Percentiles rank a stretch among this genome's conserved stretches.
Evolutionary conservation across 2,888 invertebrate species (phyloP).

Genomic region (Oxytorus armatus): DNA sequence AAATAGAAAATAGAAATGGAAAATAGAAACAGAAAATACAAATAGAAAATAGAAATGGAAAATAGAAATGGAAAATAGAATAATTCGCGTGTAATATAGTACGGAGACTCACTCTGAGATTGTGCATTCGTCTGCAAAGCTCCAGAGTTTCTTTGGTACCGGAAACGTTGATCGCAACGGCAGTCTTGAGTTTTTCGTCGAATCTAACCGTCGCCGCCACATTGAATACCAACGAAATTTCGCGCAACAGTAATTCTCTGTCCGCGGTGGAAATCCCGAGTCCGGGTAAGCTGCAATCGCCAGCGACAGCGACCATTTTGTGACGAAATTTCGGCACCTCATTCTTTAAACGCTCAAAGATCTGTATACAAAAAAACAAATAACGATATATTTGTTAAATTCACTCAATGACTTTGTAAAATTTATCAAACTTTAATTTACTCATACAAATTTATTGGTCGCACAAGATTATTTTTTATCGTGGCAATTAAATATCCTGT

Average conservation of each 20-base stretch:
- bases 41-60: background rate
- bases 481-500: no score
- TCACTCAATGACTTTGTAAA: constrained; percentile 84
- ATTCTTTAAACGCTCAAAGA: constrained; percentile 86
- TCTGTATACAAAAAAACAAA: constrained; percentile 77
- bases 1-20: background rate
- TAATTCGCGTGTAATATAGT: no score
- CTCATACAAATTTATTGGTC: no score
- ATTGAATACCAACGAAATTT: constrained; percentile 91
- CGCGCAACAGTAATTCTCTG: constrained; percentile 87
- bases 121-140: constrained; percentile 89
- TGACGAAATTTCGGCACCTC: constrained; percentile 87
- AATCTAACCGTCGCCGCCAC: constrained; percentile 97
- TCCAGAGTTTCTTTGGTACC: constrained; percentile 92
- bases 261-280: constrained; percentile 88
- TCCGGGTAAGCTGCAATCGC: constrained; percentile 89
- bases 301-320: constrained; percentile 89
- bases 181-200: constrained; percentile 92
- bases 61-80: background rate
- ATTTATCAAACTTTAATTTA: background rate
- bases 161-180: constrained; percentile 92
- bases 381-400: background rate
- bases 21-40: no score
- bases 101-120: constrained; percentile 87
- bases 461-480: no score